Conservation (phyloP, 2,797 vertebrate species). For the Heliangelus exortis region DNA sequence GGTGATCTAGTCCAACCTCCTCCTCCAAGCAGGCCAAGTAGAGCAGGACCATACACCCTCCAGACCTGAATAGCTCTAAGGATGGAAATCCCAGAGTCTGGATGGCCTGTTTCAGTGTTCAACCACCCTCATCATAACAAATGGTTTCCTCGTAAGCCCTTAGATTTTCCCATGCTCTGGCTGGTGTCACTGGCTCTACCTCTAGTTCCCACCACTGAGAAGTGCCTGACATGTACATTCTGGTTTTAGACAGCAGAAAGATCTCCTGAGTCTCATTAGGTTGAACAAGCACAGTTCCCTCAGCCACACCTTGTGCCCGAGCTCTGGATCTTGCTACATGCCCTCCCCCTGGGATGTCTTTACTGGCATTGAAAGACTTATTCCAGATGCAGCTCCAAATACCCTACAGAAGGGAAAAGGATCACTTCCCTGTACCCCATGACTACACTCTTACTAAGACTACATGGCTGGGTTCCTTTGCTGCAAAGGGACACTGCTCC, state of each 20-base stretch:
- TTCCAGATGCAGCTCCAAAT: neutral
- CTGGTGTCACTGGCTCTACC: neutral
- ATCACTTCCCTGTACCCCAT: neutral
- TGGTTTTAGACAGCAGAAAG: neutral
- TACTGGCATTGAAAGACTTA: neutral
- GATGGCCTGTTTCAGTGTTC: neutral
- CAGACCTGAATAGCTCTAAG: neutral
- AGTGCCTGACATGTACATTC: neutral
- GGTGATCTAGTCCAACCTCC: neutral
- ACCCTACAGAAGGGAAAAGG: neutral
- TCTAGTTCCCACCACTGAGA: neutral
- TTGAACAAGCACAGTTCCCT: neutral
- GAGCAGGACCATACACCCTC: neutral
- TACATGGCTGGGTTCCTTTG: accelerated
- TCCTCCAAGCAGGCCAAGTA: neutral
- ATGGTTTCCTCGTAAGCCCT: neutral
- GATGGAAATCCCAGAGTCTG: neutral
- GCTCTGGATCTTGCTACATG: neutral
- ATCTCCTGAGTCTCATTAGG: neutral
- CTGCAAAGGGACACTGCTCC: neutral
- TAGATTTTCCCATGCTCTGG: neutral
- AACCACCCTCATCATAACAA: neutral
- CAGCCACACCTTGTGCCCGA: accelerated
- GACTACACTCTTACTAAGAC: neutral
- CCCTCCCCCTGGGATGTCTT: neutral